Evolutionary conservation across 2,113 vertebrate genomes (phyloP), one percentile per base, ranked within the genome.

Genomic region (Nerophis lumbriciformis): DNA sequence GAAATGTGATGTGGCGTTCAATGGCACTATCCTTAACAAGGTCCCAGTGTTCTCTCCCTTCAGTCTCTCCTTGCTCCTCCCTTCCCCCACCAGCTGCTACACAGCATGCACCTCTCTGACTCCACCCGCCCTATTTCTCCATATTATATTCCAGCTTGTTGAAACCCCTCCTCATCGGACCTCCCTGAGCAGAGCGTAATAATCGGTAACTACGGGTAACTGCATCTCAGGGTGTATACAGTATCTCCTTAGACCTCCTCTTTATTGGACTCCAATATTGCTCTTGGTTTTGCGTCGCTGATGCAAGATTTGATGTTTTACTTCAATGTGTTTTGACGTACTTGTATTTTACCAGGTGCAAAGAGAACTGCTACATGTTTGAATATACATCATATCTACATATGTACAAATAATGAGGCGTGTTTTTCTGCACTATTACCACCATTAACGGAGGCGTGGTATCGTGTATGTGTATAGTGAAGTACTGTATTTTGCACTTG

Each of bases 121-220:
- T 78, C 71, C 79, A 63, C 69, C 75, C 65, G 69, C 64, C 72
- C 45, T 52, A 10, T 65, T 68, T 60, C 54, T 61, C 63, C 61
- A 66, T 53, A 73, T 70, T 72, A 70, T 65, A 81, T 75, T 72
- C 70, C 63, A 65, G 83, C 69, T 37, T 37, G 63, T 42, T 44
- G 53, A 68, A 56, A 35, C 59, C 35, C 45, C 72, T 5, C 83
- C 80, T 69, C n/a, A 3, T 60, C 59, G 65, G 66, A 64, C 66
- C 72, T 77, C 81, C 70, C 14, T 14, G 55, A 59, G 69, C 71
- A 44, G 42, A 49, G 69, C 53, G 49, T 65, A 54, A 62, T 59
- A 63, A 69, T 61, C 70, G 58, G 85, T 87, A 79, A 89, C 88
- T 86, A 85, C 61, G 79, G 82, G 87, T 82, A 87, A 86, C 86